Evolutionary conservation across 2,113 vertebrate genomes (phyloP).

Genomic region (Rattus norvegicus): DNA sequence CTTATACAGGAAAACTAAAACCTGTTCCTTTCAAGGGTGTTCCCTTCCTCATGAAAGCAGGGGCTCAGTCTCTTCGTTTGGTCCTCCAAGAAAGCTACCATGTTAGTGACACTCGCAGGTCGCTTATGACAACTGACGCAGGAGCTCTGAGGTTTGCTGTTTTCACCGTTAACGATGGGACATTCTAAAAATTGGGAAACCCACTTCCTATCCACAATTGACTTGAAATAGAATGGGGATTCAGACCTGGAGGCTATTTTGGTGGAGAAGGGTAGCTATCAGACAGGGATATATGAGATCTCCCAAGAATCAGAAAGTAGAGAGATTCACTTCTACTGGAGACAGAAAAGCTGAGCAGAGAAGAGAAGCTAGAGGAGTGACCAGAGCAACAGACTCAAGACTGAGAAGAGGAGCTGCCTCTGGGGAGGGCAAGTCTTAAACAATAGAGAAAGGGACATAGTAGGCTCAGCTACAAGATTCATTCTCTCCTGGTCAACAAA

Average conservation of each 20-base stretch:
- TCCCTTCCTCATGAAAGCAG: not conserved
- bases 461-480: not conserved
- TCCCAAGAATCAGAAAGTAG: fast-evolving
- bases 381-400: not conserved
- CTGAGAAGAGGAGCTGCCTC: not conserved
- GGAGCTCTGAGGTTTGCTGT: not conserved
- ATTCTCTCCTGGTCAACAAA: not conserved
- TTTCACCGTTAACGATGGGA: not conserved
- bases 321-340: not conserved
- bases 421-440: not conserved
- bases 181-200: not conserved
- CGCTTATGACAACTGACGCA: not conserved
- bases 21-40: fast-evolving
- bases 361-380: not conserved
- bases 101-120: not conserved
- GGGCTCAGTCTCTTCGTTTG: not conserved
- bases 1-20: not conserved
- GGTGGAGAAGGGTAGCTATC: not conserved
- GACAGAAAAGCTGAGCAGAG: not conserved
- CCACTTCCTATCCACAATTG: not conserved
- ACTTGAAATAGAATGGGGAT: not conserved
- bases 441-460: not conserved
- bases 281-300: not conserved
- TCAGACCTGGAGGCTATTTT: fast-evolving
- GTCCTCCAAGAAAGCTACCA: not conserved